Evolutionary conservation across 2,888 invertebrate species (phyloP), one percentile per base, ranked within the genome.

Genomic region (Leptinotarsa haldemani): DNA sequence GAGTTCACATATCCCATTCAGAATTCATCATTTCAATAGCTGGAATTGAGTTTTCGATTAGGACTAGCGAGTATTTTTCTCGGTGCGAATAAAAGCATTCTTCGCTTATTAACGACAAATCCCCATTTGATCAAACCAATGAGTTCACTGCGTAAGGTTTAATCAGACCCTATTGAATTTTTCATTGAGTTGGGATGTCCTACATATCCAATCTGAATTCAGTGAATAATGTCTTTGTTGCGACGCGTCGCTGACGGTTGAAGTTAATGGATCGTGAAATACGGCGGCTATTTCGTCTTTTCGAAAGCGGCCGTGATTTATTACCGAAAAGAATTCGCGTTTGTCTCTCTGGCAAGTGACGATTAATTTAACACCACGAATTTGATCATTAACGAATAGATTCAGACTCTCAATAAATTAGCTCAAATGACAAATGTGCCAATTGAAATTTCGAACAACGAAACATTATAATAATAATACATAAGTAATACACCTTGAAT

Each of bases 261-360:
- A 56, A 22, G 56, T 56, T 56, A 56, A 56, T 56, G 56, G 56
- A 56, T 56, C 56, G 56, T 56, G 56, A 56, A 56, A 56, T 56
- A 56, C 56, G 56, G 22, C 56, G 12, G 56, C 56, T 56, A 56
- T 56, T 56, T 56, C 56, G 56, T 56, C 56, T 56, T 52, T 18
- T 22, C 56, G 22, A 56, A 20, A 56, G 56, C 22, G 25, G 20
- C 20, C 15, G 56, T 56, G 56, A 56, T 56, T 56, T 56, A 56
- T 56, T 13, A 22, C 56, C 20, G 4, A 13, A 56, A 56, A 56
- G 20, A 56, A 56, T 63, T 63, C 68, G 68, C 68, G 52, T 63
- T 72, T 68, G 72, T 72, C 66, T 64, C 25, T 68, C 68, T 64
- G 63, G 68, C 67, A 69, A 73, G 69, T 69, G 69, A 56, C 73